These are phyloP conservation scores for Pristionchus maxplancki DNA, from an alignment of 2,888 invertebrate species.

Conservation along the genomic window DNA sequence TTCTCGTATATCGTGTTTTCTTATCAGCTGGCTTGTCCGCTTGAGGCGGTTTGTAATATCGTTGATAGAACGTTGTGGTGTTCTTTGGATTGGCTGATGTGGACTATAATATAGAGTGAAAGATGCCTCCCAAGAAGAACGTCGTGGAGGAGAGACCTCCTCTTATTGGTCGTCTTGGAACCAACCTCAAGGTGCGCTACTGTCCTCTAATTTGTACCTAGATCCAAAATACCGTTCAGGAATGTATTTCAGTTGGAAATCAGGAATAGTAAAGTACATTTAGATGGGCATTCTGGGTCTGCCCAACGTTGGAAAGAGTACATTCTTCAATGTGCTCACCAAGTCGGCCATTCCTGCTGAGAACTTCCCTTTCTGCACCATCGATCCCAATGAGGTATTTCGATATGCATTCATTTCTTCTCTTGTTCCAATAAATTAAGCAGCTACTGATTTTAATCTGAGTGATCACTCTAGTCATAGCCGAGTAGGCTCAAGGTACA, in stretches of 20 bases:
- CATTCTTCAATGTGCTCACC: slow-evolving; percentile 98
- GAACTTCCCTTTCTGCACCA: slow-evolving; percentile 99
- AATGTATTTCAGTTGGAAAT: too few species aligned
- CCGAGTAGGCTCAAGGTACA: too few species aligned
- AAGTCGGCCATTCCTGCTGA: slow-evolving; percentile 97
- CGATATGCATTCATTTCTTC: too few species aligned
- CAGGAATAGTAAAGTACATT: neutral
- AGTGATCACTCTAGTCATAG: too few species aligned
- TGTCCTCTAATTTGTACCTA: neutral
- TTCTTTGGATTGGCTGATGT: neutral
- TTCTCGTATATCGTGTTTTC: neutral
- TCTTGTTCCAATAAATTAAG: too few species aligned
- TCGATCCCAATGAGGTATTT: slow-evolving; percentile 98
- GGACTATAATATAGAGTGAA: slow-evolving; percentile 1
- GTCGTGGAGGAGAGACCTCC: slow-evolving; percentile 86
- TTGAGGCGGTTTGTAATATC: slow-evolving; percentile 46
- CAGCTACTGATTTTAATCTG: too few species aligned
- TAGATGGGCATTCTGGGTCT: slow-evolving; percentile 87
- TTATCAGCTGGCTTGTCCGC: neutral
- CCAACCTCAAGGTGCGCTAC: slow-evolving; percentile 72
- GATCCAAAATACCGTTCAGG: neutral
- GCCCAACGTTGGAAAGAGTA: slow-evolving; percentile 99
- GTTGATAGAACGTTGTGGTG: neutral
- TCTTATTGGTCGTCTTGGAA: slow-evolving; percentile 79
- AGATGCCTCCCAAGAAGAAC: slow-evolving; percentile 86